A percentile compares a stretch with the other conserved stretches of the same genome.
These are phyloP conservation scores for Xiphias gladius DNA, from an alignment of 2,113 vertebrate species.

Conservation along the genomic window DNA sequence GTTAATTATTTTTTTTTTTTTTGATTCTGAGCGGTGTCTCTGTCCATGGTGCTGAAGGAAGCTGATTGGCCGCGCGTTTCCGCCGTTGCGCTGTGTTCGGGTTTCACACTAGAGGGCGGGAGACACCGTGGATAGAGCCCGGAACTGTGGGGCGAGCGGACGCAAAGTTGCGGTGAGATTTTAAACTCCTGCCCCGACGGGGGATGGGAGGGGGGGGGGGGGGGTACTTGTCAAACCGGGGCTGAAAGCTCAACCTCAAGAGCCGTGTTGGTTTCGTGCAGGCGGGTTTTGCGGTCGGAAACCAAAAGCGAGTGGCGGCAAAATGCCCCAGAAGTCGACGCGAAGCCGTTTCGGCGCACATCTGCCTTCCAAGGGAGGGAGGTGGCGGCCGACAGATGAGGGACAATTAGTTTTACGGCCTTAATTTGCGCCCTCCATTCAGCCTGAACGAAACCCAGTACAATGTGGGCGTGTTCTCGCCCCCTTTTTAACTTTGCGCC, in stretches of 20 bases:
- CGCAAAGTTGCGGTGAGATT: fast-evolving
- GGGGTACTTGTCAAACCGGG: not conserved
- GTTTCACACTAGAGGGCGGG: constrained; percentile 60
- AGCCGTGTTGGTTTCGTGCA: not conserved
- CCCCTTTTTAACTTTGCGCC: constrained; percentile 51
- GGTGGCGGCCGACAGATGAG: constrained; percentile 20
- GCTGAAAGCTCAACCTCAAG: not conserved
- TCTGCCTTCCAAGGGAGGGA: constrained; percentile 16
- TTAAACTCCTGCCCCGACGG: not conserved
- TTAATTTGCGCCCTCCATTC: constrained; percentile 65
- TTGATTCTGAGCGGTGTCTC: constrained; percentile 24
- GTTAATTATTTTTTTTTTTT: not conserved
- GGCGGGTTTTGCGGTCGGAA: not conserved
- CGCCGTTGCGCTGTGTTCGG: fast-evolving
- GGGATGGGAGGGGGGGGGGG: too few species aligned
- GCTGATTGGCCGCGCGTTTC: constrained; percentile 6
- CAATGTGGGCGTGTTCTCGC: constrained; percentile 70
- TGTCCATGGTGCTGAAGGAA: constrained; percentile 80
- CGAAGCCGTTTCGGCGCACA: constrained; percentile 45
- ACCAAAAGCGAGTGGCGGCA: not conserved
- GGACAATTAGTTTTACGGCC: constrained; percentile 73
- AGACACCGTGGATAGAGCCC: constrained; percentile 45
- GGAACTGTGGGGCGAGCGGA: too few species aligned
- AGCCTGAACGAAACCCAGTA: constrained; percentile 14
- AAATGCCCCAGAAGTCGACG: not conserved